These are phyloP conservation scores for Tenthredo amoena DNA, from an alignment of 2,888 invertebrate genomes.

Conservation along the genomic window DNA sequence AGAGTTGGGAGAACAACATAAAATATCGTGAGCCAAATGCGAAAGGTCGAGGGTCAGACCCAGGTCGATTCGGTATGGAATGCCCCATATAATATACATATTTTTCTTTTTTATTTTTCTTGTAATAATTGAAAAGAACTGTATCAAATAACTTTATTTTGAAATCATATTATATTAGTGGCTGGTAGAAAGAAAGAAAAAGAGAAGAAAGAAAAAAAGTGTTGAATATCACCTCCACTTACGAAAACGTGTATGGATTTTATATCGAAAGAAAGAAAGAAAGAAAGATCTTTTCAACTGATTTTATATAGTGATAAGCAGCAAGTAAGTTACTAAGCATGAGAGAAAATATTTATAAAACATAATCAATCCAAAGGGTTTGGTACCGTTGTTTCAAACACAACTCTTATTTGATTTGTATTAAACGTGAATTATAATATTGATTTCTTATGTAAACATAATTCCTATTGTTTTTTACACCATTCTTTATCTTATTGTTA, in stretches of 20 bases:
- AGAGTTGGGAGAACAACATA: too few species aligned
- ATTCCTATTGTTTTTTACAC: background rate
- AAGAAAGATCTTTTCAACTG: slow-evolving; percentile 21
- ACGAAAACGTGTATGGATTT: background rate
- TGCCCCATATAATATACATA: background rate
- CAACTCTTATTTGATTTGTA: slow-evolving; percentile 23
- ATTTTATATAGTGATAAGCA: background rate
- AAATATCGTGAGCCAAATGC: too few species aligned
- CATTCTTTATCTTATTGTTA: background rate
- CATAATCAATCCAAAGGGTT: background rate
- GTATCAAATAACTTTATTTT: slow-evolving; percentile 18
- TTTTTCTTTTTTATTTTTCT: background rate
- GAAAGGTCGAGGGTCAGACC: too few species aligned
- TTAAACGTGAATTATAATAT: slow-evolving; percentile 12
- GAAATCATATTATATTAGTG: background rate
- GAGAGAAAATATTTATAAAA: slow-evolving; percentile 10
- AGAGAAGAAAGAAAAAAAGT: background rate
- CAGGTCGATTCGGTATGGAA: too few species aligned
- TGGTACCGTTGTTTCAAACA: background rate
- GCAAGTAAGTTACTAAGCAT: background rate
- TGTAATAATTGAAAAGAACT: background rate
- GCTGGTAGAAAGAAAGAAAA: background rate
- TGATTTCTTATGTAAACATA: slow-evolving; percentile 3
- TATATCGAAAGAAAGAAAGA: slow-evolving; percentile 10
- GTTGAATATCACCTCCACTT: background rate